These are phyloP conservation scores for Pegoplata infirma DNA, from an alignment of 2,888 invertebrate genomes.

Conservation along the genomic window DNA sequence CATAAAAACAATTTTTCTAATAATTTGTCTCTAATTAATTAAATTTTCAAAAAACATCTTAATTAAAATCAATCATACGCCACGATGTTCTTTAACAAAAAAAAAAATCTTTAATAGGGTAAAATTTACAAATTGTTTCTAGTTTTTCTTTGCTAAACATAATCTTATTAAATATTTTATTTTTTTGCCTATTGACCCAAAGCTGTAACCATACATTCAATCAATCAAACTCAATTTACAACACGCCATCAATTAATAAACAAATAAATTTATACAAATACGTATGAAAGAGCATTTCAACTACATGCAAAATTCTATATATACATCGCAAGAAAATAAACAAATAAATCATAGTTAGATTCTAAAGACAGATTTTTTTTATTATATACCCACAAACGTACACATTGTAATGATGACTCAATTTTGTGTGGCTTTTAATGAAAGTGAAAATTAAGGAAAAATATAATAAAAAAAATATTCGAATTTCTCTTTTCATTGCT, in stretches of 20 bases:
- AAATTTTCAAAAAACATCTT: not conserved
- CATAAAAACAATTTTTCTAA: not conserved
- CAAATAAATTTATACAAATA: constrained; percentile 15
- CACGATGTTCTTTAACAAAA: not conserved
- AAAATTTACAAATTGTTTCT: not conserved
- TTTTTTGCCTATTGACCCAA: constrained; percentile 59
- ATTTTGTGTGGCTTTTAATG: constrained; percentile 5
- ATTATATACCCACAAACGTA: no score
- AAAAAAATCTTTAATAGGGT: not conserved
- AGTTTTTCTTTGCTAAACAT: constrained; percentile 42
- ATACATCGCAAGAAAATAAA: constrained; percentile 1
- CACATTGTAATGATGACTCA: constrained; percentile 22
- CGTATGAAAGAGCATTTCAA: no score
- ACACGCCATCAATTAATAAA: constrained; percentile 63
- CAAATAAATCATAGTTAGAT: constrained; percentile 11
- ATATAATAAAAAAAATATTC: constrained; percentile 26
- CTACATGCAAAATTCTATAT: constrained; percentile 17
- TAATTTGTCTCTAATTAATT: not conserved
- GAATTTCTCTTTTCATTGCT: constrained; percentile 5
- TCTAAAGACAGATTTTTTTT: not conserved
- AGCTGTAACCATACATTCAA: constrained; percentile 53
- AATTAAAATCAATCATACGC: not conserved
- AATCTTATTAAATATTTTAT: constrained; percentile 57
- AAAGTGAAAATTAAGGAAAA: constrained; percentile 48
- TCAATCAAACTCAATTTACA: constrained; percentile 64